phyloP scores from a whole-genome alignment of 1,140 invertebrate genomes.

The Caenorhabditis remanei region DNA sequence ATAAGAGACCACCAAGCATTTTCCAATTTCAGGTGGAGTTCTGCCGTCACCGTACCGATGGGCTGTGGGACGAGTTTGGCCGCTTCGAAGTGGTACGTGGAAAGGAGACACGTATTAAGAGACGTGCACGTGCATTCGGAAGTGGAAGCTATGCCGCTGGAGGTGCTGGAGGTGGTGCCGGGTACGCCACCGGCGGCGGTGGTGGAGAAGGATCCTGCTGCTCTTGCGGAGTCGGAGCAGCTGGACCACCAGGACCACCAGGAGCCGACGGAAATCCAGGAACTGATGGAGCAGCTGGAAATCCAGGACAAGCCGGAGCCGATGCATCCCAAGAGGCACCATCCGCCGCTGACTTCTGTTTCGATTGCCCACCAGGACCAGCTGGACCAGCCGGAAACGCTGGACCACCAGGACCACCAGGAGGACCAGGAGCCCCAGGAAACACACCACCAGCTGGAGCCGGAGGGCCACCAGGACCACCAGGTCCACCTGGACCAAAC shows the following conservation, averaged over 20 bases:
- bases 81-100: conserved; percentile 60
- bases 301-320: conserved; percentile 57
- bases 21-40: conserved; percentile 61
- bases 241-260: conserved; percentile 62
- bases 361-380: conserved; percentile 65
- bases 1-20: background rate
- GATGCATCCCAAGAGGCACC: conserved; percentile 57
- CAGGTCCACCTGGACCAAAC: conserved; percentile 55
- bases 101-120: conserved; percentile 59
- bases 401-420: conserved; percentile 59
- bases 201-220: conserved; percentile 61
- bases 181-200: conserved; percentile 30
- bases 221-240: conserved; percentile 63
- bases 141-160: conserved; percentile 44
- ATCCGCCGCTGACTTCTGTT: conserved; percentile 63
- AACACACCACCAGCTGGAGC: conserved; percentile 1
- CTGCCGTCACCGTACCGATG: conserved; percentile 64
- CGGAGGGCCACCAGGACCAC: conserved; percentile 26
- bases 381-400: conserved; percentile 66
- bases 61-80: conserved; percentile 65
- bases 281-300: conserved; percentile 63
- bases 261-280: conserved; percentile 63
- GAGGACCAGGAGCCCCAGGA: conserved; percentile 59
- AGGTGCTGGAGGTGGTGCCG: conserved; percentile 42
- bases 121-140: conserved; percentile 58